These are phyloP conservation scores for Cepaea nemoralis DNA, from an alignment of 1,140 invertebrate species.

Conservation along the genomic window DNA sequence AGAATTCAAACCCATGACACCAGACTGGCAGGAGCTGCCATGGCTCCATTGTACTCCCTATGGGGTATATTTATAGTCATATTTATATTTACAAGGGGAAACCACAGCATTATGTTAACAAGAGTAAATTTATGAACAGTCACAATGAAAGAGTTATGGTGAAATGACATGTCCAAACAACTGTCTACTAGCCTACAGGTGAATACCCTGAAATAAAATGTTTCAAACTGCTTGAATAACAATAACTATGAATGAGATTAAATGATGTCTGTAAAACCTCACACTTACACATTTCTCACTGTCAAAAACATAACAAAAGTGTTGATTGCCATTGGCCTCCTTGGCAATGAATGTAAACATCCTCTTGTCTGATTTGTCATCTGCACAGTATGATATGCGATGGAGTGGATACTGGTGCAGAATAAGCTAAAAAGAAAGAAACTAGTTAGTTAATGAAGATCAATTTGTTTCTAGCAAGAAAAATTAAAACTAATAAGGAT, in stretches of 20 bases:
- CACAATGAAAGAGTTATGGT: neutral
- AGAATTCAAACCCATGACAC: no score
- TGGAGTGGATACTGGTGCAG: conserved; percentile 96
- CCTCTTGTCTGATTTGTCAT: conserved; percentile 96
- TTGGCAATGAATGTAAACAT: conserved; percentile 98
- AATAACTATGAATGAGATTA: neutral
- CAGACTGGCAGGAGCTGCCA: no score
- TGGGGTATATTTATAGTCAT: no score
- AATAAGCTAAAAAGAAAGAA: conserved; percentile 80
- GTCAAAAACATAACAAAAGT: conserved; percentile 96
- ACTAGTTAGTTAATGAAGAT: no score
- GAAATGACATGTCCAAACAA: neutral
- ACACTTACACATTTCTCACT: conserved; percentile 87
- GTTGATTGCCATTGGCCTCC: conserved; percentile 83
- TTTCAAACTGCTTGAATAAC: neutral
- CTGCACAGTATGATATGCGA: conserved; percentile 96
- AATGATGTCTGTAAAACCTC: neutral
- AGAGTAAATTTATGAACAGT: no score
- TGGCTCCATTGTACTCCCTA: no score
- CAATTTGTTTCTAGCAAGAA: no score
- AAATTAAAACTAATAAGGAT: no score
- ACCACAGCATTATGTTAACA: no score
- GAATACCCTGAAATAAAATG: neutral
- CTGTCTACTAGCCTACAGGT: neutral
- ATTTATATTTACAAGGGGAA: no score